phyloP scores from a whole-genome alignment of 2,888 invertebrate genomes.

The Ramazzottius varieornatus region DNA sequence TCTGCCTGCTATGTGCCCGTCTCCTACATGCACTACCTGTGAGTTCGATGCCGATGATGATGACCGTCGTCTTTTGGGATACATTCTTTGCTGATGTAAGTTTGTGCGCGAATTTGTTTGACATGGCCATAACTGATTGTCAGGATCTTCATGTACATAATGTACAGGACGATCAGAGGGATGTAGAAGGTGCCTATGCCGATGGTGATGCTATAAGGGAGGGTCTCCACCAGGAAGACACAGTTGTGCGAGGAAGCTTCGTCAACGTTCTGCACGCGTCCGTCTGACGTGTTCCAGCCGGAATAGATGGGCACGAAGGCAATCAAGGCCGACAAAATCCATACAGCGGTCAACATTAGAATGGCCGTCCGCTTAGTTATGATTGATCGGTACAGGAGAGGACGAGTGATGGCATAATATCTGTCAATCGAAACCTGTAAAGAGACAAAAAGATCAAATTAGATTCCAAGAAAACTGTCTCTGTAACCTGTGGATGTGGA shows the following conservation, averaged over 20 bases:
- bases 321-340: neutral
- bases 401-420: conserved; percentile 1
- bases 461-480: no score
- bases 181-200: conserved; percentile 5
- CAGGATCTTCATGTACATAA: conserved; percentile 2
- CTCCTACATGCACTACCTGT: no score
- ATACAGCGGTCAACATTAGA: neutral
- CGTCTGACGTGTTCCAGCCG: conserved; percentile 4
- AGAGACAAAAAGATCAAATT: no score
- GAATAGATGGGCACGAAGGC: conserved; percentile 5
- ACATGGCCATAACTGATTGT: neutral
- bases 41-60: neutral
- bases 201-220: neutral
- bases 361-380: neutral
- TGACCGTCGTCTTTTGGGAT: neutral
- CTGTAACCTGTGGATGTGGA: no score
- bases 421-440: conserved; percentile 1
- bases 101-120: neutral
- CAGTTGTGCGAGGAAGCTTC: neutral
- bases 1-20: no score
- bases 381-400: neutral
- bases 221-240: neutral
- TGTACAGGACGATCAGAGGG: neutral
- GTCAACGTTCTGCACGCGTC: neutral
- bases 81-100: neutral